A percentile compares a stretch with the other conserved stretches of the same genome.
Conservation (phyloP, 1,140 invertebrate genomes). For the Zaprionus lachaisei region DNA sequence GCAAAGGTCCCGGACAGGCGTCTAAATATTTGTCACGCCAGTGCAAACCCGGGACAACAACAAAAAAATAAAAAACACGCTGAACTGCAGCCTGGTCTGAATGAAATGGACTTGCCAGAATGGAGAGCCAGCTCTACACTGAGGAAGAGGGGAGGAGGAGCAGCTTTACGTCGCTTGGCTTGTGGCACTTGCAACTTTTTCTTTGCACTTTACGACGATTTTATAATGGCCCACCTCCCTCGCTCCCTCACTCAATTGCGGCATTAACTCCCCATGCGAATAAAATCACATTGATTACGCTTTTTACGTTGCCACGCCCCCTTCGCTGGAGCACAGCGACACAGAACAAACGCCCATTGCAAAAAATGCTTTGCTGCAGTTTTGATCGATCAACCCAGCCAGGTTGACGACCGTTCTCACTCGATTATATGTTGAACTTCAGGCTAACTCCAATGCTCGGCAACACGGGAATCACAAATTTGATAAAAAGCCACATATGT, state of each 20-base stretch:
- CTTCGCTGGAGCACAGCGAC: background rate
- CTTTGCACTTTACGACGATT: slow-evolving; percentile 15
- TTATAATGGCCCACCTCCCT: background rate
- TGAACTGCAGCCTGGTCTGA: background rate
- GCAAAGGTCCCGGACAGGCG: slow-evolving; percentile 5
- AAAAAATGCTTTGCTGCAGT: slow-evolving; percentile 25
- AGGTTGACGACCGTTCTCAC: background rate
- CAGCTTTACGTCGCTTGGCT: background rate
- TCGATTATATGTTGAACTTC: background rate
- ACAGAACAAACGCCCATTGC: background rate
- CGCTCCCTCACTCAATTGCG: slow-evolving; percentile 17
- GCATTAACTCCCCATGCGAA: slow-evolving; percentile 50
- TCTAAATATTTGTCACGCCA: slow-evolving; percentile 52
- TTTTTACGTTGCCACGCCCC: slow-evolving; percentile 50
- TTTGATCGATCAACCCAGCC: slow-evolving; percentile 49
- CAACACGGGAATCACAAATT: background rate
- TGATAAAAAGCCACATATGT: no score
- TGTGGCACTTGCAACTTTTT: background rate
- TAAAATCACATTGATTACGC: slow-evolving; percentile 66
- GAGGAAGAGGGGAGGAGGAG: background rate
- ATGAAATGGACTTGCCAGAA: background rate
- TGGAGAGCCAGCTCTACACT: background rate
- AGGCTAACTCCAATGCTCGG: background rate
- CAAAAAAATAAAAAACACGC: slow-evolving; percentile 20
- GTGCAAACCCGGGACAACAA: slow-evolving; percentile 32